Evolutionary conservation across 2,888 invertebrate species (phyloP), one percentile per base, ranked within the genome.

Genomic region (Eupithecia centaureata): DNA sequence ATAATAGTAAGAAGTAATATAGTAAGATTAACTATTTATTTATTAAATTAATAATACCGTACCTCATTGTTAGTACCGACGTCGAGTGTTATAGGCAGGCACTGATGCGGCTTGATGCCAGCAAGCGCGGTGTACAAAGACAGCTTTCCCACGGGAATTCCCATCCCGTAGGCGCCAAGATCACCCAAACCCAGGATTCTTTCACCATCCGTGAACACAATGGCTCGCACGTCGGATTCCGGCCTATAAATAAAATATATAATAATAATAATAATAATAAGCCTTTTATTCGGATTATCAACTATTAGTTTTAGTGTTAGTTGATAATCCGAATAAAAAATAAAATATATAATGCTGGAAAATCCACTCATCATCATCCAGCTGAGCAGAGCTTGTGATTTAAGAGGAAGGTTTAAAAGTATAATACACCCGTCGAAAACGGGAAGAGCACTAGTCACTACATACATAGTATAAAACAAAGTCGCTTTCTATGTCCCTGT

Each of bases 61-160:
- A 96, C 96, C 94, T 97, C 95, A 85, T 98, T 99, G 82, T 99
- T 97, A 56, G 99, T 99, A 28, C 99, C 99, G 8, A 98, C 99
- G 89, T 99, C 99, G 74, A 99, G 94, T 25, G 97, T 95, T 79
- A 99, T 97, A 1, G 99, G 99, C 71, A 99, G 94, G 86, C 99
- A 99, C 85, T 98, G 97, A 83, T 98, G 96, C 0, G 99, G 99
- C 82, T 97, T 97, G 77, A 99, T 98, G n/a, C 98, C 99, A 27
- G 98, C 99, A 74, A 99, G 92, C 0, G 99, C 99, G 0, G 99
- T 99, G 89, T 99, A 99, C 47, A 99, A 94, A 0, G 99, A 96
- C 72, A 99, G 94, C 89, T 99, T 99, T 27, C 99, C 99, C 12
- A 99, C 98, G 0, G 99, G 99, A 79, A 99, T 99, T 68, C 99